Evolutionary conservation across 2,113 vertebrate genomes (phyloP).

Genomic region (Lophura nycthemera): DNA sequence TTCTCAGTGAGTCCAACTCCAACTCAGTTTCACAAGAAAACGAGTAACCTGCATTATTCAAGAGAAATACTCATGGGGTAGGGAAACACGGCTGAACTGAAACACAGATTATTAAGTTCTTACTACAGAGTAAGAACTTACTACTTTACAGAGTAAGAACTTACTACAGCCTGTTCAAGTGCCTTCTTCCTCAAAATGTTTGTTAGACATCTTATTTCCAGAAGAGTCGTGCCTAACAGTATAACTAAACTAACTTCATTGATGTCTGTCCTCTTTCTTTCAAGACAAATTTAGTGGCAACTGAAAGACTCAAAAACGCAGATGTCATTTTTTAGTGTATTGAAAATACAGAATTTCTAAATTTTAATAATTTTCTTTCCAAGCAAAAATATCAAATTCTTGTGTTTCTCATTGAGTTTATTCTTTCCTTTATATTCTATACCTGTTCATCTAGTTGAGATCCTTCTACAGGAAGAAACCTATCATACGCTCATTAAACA

Average conservation of each 20-base stretch:
- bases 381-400: not conserved
- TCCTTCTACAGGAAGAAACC: not conserved
- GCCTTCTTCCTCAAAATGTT: not conserved
- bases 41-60: not conserved
- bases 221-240: not conserved
- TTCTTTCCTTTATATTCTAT: not conserved
- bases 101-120: too few species aligned
- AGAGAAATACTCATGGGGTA: not conserved
- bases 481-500: not conserved
- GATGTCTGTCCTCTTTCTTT: not conserved
- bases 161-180: not conserved
- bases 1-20: not conserved
- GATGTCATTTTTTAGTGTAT: not conserved
- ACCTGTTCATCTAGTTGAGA: not conserved
- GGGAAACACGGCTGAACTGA: conserved; percentile 20
- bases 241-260: not conserved
- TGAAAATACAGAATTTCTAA: not conserved
- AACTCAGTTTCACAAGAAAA: not conserved
- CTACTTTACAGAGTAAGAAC: too few species aligned
- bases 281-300: not conserved
- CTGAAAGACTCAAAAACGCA: not conserved
- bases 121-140: not conserved
- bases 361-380: not conserved
- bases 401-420: not conserved
- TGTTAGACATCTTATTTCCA: not conserved